Percentiles rank a stretch among this genome's conserved stretches.
phyloP scores from a whole-genome alignment of 2,888 invertebrate genomes.

The Dynastes grantii region DNA sequence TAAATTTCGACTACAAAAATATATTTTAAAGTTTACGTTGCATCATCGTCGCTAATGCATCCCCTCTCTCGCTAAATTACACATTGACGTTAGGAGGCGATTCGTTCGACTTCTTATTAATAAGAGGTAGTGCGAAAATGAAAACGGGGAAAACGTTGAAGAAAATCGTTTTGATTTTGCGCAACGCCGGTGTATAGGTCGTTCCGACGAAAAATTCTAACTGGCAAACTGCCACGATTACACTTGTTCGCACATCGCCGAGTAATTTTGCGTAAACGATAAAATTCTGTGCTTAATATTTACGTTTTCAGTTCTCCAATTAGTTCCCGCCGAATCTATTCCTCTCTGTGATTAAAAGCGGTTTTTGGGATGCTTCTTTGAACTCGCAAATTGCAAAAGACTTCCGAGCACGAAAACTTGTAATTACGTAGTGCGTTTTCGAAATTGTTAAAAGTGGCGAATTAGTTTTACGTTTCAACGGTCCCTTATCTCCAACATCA shows the following conservation, averaged over 20 bases:
- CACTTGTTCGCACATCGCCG: conserved; percentile 1
- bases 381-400: not conserved
- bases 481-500: not conserved
- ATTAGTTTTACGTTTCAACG: not conserved
- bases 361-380: not conserved
- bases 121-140: not conserved
- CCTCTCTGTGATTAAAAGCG: conserved; percentile 7
- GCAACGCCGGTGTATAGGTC: conserved; percentile 16
- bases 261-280: conserved; percentile 31
- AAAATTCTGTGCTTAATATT: conserved; percentile 33
- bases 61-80: conserved; percentile 3
- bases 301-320: conserved; percentile 42
- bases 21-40: no score
- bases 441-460: conserved; percentile 4
- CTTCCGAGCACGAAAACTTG: not conserved
- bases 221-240: conserved; percentile 36
- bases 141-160: conserved; percentile 11
- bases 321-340: conserved; percentile 19
- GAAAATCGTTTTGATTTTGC: conserved; percentile 18
- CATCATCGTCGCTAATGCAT: not conserved
- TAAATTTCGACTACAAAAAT: not conserved
- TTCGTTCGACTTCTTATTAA: conserved; percentile 28
- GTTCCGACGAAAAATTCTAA: conserved; percentile 15
- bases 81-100: conserved; percentile 21
- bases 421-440: not conserved